These are phyloP conservation scores for Diachasmimorpha longicaudata DNA, from an alignment of 1,140 invertebrate species.

Conservation along the genomic window DNA sequence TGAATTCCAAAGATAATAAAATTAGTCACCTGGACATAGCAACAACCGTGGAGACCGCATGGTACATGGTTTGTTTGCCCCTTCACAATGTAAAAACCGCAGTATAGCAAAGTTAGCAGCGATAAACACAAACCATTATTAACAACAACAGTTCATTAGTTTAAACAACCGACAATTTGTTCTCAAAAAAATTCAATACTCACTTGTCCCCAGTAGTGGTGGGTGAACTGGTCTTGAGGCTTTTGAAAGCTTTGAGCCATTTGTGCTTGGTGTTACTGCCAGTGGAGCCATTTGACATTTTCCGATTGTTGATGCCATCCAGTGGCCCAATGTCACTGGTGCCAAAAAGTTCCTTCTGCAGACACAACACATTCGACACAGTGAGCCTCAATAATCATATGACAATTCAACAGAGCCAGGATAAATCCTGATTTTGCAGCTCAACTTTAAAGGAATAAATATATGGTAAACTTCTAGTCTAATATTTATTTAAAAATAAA, in stretches of 20 bases:
- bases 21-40: conserved; percentile 80
- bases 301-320: conserved; percentile 72
- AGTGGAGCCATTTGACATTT: conserved; percentile 84
- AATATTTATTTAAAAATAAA: too few species aligned
- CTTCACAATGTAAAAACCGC: conserved; percentile 64
- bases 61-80: conserved; percentile 75
- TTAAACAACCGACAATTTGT: neutral
- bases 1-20: neutral
- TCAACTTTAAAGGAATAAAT: neutral
- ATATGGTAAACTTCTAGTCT: too few species aligned
- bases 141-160: neutral
- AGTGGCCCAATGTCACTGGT: conserved; percentile 71
- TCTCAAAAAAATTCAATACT: conserved; percentile 40
- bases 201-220: conserved; percentile 67
- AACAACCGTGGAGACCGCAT: conserved; percentile 88
- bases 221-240: conserved; percentile 80
- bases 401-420: neutral
- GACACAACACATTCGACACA: conserved; percentile 39
- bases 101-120: conserved; percentile 31
- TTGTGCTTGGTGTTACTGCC: conserved; percentile 91
- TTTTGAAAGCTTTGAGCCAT: conserved; percentile 97
- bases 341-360: conserved; percentile 89
- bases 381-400: neutral
- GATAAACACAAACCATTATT: neutral
- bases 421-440: neutral